These are phyloP conservation scores for Morelia viridis DNA, from an alignment of 2,797 vertebrate species.

Conservation along the genomic window DNA sequence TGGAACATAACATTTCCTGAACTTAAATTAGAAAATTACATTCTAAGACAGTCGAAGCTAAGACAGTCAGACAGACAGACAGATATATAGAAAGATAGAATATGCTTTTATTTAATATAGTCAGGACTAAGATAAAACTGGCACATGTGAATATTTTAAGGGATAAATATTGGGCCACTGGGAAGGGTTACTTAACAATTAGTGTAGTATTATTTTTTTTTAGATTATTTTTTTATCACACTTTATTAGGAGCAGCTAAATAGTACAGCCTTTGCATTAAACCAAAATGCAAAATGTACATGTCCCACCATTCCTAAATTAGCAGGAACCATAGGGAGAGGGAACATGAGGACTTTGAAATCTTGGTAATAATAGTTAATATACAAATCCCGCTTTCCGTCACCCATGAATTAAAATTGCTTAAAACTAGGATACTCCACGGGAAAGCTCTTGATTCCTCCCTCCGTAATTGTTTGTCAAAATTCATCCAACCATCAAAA, in stretches of 20 bases:
- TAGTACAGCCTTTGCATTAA: no score
- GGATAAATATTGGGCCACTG: neutral
- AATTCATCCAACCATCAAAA: constrained; percentile 26
- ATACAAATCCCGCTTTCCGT: neutral
- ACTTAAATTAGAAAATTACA: neutral
- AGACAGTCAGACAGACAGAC: no score
- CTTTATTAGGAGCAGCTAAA: no score
- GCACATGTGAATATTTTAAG: neutral
- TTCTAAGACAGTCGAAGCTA: neutral
- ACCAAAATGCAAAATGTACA: no score
- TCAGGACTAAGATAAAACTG: neutral
- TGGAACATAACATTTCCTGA: neutral
- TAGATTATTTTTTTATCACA: no score
- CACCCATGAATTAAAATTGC: neutral
- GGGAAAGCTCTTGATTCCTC: constrained; percentile 7
- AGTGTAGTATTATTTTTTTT: no score
- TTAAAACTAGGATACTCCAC: constrained; percentile 9
- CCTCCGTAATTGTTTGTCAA: constrained; percentile 54
- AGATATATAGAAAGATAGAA: neutral
- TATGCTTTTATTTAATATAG: neutral
- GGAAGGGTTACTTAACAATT: neutral
- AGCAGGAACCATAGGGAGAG: no score
- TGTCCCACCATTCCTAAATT: neutral
- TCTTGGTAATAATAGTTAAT: neutral
- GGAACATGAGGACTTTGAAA: neutral